A percentile compares a stretch with the other conserved stretches of the same genome.
phyloP scores from a whole-genome alignment of 2,888 invertebrate genomes.

The Drosophila testacea region DNA sequence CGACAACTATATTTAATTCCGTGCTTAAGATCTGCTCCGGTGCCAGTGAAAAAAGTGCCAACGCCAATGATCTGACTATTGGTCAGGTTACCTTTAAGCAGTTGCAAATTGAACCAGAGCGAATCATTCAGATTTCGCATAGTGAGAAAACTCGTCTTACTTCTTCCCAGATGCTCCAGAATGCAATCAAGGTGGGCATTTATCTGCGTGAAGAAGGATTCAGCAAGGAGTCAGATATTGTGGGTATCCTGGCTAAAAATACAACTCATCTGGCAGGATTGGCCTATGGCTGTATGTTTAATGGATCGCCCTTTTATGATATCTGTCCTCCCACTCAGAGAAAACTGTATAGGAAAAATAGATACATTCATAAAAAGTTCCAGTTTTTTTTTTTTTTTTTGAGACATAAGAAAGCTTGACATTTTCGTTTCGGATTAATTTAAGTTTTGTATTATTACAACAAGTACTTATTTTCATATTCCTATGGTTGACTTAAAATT shows the following conservation, averaged over 20 bases:
- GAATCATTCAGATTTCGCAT: constrained; percentile 71
- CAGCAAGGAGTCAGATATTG: constrained; percentile 60
- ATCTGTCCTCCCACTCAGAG: constrained; percentile 51
- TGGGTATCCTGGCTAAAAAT: constrained; percentile 74
- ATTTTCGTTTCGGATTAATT: constrained; percentile 48
- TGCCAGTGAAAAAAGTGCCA: constrained; percentile 38
- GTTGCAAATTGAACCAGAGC: constrained; percentile 60
- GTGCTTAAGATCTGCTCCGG: constrained; percentile 65
- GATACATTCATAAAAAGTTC: constrained; percentile 38
- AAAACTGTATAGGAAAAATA: constrained; percentile 36
- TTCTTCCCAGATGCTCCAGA: constrained; percentile 57
- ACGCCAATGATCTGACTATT: constrained; percentile 67
- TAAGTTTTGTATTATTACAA: constrained; percentile 7
- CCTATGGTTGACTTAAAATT: neutral
- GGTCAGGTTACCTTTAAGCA: constrained; percentile 69
- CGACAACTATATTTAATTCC: constrained; percentile 50
- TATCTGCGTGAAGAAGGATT: constrained; percentile 57
- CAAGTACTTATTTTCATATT: too few relatives aligned
- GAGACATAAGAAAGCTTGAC: constrained; percentile 28
- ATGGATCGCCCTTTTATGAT: constrained; percentile 73
- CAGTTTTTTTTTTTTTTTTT: too few relatives aligned
- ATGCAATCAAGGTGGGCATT: constrained; percentile 64
- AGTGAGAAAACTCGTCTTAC: constrained; percentile 62
- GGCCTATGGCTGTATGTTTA: constrained; percentile 75
- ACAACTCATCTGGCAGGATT: constrained; percentile 68